phyloP scores from a whole-genome alignment of 1,140 invertebrate species.

The Phthorimaea operculella region DNA sequence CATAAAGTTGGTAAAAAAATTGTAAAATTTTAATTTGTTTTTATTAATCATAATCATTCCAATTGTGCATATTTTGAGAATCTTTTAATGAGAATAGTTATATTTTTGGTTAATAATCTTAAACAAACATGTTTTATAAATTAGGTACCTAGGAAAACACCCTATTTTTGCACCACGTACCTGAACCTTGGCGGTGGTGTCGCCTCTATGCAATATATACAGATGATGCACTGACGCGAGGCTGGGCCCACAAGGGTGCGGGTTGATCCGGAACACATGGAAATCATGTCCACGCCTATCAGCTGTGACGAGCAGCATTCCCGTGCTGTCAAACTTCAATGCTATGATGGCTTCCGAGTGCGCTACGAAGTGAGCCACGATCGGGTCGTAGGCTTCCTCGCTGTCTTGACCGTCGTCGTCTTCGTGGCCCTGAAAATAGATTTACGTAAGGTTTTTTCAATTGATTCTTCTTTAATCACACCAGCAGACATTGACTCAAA shows the following conservation, averaged over 20 bases:
- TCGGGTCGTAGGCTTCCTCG: conserved; percentile 71
- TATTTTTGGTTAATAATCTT: too few relatives aligned
- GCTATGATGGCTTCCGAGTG: conserved; percentile 92
- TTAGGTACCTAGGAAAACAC: too few relatives aligned
- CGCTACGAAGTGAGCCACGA: conserved; percentile 94
- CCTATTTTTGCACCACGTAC: too few relatives aligned
- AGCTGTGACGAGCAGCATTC: conserved; percentile 90
- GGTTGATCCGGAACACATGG: conserved; percentile 93
- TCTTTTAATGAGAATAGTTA: too few relatives aligned
- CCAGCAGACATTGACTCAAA: too few relatives aligned
- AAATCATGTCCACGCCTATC: conserved; percentile 96
- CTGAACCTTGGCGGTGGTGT: conserved; percentile 84
- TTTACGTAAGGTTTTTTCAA: background rate
- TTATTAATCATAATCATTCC: too few relatives aligned
- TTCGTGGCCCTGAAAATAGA: conserved; percentile 58
- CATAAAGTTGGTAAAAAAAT: too few relatives aligned
- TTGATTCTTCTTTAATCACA: too few relatives aligned
- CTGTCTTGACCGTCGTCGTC: conserved; percentile 69
- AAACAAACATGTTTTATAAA: too few relatives aligned
- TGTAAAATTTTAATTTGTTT: too few relatives aligned
- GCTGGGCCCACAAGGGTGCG: conserved; percentile 89
- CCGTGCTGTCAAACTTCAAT: conserved; percentile 92
- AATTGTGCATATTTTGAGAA: too few relatives aligned
- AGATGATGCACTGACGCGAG: conserved; percentile 95
- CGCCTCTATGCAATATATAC: conserved; percentile 92